Evolutionary conservation across 2,888 invertebrate species (phyloP).

Genomic region (Rhyacophila evoluta): DNA sequence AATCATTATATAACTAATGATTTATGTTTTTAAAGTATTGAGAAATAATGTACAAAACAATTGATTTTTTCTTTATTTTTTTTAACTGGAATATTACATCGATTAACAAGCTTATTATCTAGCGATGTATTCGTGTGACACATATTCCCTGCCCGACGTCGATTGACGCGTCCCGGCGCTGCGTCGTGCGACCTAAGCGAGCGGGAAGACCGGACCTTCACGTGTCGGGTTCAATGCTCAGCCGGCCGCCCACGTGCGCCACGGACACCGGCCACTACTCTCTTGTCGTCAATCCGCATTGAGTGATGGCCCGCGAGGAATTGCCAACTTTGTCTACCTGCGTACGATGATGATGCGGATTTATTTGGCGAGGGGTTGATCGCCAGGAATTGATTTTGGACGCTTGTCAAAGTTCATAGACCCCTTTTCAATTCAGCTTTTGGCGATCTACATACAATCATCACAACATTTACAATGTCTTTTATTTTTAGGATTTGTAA

Average conservation of each 20-base stretch:
- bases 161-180: not conserved
- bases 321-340: not conserved
- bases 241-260: constrained; percentile 33
- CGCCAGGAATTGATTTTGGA: not conserved
- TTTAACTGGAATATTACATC: too few relatives aligned
- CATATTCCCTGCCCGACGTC: not conserved
- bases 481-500: too few relatives aligned
- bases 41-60: too few relatives aligned
- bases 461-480: too few relatives aligned
- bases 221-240: constrained; percentile 44
- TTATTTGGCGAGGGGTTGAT: not conserved
- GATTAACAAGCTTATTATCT: too few relatives aligned
- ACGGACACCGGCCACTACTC: not conserved
- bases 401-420: not conserved
- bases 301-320: not conserved
- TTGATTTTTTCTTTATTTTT: too few relatives aligned
- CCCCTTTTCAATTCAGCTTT: not conserved
- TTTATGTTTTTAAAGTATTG: too few relatives aligned
- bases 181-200: constrained; percentile 26
- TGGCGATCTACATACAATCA: too few relatives aligned
- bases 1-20: too few relatives aligned
- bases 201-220: constrained; percentile 42
- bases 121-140: not conserved
- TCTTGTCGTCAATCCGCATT: not conserved
- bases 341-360: not conserved